phyloP scores from a whole-genome alignment of 2,113 vertebrate species.

The Colinus virginianus region DNA sequence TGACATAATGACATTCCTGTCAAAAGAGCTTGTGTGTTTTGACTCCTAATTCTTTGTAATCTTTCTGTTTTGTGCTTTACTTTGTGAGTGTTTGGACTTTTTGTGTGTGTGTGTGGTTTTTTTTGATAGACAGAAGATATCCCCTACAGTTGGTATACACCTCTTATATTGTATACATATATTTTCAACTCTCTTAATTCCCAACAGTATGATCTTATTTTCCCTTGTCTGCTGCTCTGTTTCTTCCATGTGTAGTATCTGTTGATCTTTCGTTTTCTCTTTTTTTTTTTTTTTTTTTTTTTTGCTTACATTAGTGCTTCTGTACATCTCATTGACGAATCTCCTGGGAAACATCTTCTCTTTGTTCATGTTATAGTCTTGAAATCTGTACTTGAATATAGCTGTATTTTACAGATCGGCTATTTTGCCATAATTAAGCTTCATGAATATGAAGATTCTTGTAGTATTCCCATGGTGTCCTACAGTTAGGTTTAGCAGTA shows the following conservation, averaged over 20 bases:
- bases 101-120: too few relatives aligned
- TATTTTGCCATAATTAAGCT: slow-evolving; percentile 82
- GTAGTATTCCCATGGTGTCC: slow-evolving; percentile 68
- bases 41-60: neutral
- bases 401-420: slow-evolving; percentile 78
- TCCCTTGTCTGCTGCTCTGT: neutral
- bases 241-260: slow-evolving; percentile 24
- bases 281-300: slow-evolving; percentile 50
- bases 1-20: neutral
- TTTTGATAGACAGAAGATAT: neutral
- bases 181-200: neutral
- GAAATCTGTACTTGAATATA: slow-evolving; percentile 69
- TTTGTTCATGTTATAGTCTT: slow-evolving; percentile 75
- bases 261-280: neutral
- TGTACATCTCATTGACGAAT: slow-evolving; percentile 15
- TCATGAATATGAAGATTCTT: slow-evolving; percentile 82
- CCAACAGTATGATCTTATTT: neutral
- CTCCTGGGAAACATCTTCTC: slow-evolving; percentile 68
- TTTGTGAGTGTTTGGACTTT: neutral
- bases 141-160: neutral
- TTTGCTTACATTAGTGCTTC: slow-evolving; percentile 40
- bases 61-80: neutral
- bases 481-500: slow-evolving; percentile 41
- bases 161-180: neutral
- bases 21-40: neutral